A percentile compares a stretch with the other conserved stretches of the same genome.
phyloP scores from a whole-genome alignment of 2,113 vertebrate species.

The Diadophis punctatus region DNA sequence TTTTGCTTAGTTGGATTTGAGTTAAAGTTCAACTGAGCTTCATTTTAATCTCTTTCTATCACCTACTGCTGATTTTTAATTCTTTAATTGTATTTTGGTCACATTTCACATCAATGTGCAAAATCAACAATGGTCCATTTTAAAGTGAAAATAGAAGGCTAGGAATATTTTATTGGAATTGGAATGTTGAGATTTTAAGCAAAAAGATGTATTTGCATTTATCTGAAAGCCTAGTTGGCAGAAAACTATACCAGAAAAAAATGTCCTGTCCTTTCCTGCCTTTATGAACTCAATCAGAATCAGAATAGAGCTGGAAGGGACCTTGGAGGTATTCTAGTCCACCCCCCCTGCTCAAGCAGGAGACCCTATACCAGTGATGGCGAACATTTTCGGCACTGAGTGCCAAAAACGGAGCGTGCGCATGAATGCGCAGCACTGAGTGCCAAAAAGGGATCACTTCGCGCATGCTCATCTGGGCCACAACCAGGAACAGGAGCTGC shows the following conservation, averaged over 20 bases:
- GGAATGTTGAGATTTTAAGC: neutral
- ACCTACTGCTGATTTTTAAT: too few species aligned
- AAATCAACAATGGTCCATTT: neutral
- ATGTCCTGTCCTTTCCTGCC: neutral
- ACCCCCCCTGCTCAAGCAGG: neutral
- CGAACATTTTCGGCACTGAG: too few species aligned
- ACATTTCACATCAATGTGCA: neutral
- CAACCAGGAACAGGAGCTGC: too few species aligned
- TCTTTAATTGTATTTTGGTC: neutral
- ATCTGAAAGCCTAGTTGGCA: neutral
- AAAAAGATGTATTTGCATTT: neutral
- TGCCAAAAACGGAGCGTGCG: too few species aligned
- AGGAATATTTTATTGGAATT: neutral
- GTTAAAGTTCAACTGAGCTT: neutral
- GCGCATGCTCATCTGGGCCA: too few species aligned
- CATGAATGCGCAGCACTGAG: too few species aligned
- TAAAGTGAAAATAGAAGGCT: neutral
- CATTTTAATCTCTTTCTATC: neutral
- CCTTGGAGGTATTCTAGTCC: neutral
- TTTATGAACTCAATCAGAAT: neutral
- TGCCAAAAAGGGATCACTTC: too few species aligned
- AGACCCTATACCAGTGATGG: neutral
- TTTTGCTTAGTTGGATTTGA: neutral
- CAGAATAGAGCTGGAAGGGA: neutral
- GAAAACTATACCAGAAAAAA: neutral